Evolutionary conservation across 2,888 invertebrate species (phyloP).

Genomic region (Brenthis hecate): DNA sequence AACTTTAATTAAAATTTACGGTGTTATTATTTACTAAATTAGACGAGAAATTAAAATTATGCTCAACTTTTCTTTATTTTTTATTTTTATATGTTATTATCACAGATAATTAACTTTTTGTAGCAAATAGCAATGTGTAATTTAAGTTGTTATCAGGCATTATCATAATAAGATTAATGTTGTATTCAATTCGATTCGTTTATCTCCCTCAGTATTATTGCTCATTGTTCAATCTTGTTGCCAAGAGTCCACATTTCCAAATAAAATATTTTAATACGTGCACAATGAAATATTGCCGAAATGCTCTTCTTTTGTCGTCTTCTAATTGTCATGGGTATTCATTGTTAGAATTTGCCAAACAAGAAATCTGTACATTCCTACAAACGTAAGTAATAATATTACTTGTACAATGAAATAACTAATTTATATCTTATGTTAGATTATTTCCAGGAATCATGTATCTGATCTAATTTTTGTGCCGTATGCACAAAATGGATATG

Average conservation of each 20-base stretch:
- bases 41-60: too few relatives aligned
- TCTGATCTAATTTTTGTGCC: conserved; percentile 87
- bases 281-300: conserved; percentile 57
- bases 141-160: conserved; percentile 16
- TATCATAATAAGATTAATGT: conserved; percentile 33
- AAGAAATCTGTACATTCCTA: conserved; percentile 84
- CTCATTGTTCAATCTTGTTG: conserved; percentile 17
- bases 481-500: conserved; percentile 86
- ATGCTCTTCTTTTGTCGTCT: conserved; percentile 86
- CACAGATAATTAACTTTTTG: too few relatives aligned
- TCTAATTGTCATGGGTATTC: conserved; percentile 86
- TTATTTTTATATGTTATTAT: too few relatives aligned
- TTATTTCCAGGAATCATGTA: conserved; percentile 83
- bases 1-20: too few relatives aligned
- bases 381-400: conserved; percentile 73
- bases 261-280: conserved; percentile 16
- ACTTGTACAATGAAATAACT: background rate
- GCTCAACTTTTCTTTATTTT: too few relatives aligned
- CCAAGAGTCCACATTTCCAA: conserved; percentile 29
- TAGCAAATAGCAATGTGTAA: background rate
- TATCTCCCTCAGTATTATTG: conserved; percentile 21
- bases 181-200: conserved; percentile 29
- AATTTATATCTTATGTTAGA: conserved; percentile 7
- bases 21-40: too few relatives aligned
- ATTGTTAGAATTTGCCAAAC: conserved; percentile 85